Evolutionary conservation across 2,888 invertebrate genomes (phyloP).

Genomic region (Rapana venosa): DNA sequence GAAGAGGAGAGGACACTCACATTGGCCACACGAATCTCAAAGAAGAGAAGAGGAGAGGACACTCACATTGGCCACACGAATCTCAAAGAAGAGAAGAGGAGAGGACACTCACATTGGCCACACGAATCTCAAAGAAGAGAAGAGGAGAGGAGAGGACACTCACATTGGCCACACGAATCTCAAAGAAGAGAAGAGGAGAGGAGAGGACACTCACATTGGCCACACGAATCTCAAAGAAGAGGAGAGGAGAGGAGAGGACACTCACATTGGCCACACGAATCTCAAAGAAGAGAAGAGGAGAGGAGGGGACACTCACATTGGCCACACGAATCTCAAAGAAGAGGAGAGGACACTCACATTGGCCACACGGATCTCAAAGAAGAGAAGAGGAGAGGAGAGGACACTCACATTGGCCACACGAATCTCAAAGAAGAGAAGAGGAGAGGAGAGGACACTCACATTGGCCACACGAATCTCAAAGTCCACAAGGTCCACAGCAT

Average conservation of each 20-base stretch:
- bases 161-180: slow-evolving; percentile 31
- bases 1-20: background rate
- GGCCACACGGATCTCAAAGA: slow-evolving; percentile 27
- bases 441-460: background rate
- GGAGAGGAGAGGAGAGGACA: background rate
- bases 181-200: background rate
- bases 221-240: slow-evolving; percentile 25
- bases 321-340: slow-evolving; percentile 24
- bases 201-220: slow-evolving; percentile 16
- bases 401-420: slow-evolving; percentile 32
- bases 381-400: no score
- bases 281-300: background rate
- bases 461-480: slow-evolving; percentile 31
- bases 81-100: background rate
- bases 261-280: slow-evolving; percentile 34
- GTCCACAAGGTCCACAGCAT: slow-evolving; percentile 16
- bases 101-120: slow-evolving; percentile 26
- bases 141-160: background rate
- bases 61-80: slow-evolving; percentile 34
- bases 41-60: background rate
- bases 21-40: slow-evolving; percentile 30
- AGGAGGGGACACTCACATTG: slow-evolving; percentile 2
- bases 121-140: slow-evolving; percentile 1
- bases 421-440: slow-evolving; percentile 30
- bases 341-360: slow-evolving; percentile 4